Evolutionary conservation across 92 coral and sea anemone genomes (phyloP).

Genomic region (Isaurus tuberculatus): DNA sequence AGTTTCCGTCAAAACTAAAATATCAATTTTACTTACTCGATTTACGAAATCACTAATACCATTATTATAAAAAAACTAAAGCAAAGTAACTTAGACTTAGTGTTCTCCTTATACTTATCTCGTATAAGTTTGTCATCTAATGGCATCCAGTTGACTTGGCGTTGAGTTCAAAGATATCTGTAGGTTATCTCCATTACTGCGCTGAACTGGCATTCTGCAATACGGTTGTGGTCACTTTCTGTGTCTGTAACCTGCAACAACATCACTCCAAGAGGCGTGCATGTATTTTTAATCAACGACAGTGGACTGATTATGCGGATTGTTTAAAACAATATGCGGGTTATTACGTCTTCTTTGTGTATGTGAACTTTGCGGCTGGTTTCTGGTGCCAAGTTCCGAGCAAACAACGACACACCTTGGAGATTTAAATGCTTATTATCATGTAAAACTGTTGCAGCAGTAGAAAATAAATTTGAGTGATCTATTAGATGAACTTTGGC

Average conservation of each 20-base stretch:
- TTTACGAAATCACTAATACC: not conserved
- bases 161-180: not conserved
- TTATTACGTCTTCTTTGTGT: not conserved
- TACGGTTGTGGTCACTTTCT: too few relatives aligned
- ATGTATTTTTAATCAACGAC: too few relatives aligned
- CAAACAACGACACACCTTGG: not conserved
- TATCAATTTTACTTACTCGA: not conserved
- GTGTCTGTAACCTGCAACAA: too few relatives aligned
- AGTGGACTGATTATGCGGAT: too few relatives aligned
- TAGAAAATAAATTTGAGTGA: not conserved
- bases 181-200: not conserved
- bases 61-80: not conserved
- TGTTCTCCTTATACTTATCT: slow-evolving; percentile 3
- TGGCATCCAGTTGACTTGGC: not conserved
- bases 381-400: not conserved
- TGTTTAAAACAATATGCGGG: too few relatives aligned
- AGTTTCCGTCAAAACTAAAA: slow-evolving; percentile 3
- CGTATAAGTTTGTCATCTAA: not conserved
- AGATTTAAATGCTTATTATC: not conserved
- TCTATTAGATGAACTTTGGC: not conserved
- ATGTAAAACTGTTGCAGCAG: not conserved
- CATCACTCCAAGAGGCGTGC: too few relatives aligned
- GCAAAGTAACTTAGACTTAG: not conserved
- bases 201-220: too few relatives aligned
- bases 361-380: not conserved